phyloP scores from a whole-genome alignment of 1,140 invertebrate species.

The Cheumatopsyche charites region DNA sequence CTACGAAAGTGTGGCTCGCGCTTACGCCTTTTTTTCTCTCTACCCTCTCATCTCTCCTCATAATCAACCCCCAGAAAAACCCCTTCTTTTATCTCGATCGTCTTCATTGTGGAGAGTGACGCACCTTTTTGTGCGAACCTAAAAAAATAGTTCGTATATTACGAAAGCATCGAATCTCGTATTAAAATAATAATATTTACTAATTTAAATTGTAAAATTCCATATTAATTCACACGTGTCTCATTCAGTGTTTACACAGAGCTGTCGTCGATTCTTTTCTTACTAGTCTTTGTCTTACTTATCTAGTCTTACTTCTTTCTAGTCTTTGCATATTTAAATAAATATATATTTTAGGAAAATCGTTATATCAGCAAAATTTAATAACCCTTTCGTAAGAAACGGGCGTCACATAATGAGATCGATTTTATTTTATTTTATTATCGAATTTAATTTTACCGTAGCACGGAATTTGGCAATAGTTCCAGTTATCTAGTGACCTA shows the following conservation, averaged over 20 bases:
- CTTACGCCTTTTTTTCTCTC: background rate
- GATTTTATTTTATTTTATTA: background rate
- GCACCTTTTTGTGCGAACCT: background rate
- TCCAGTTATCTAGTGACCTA: slow-evolving; percentile 47
- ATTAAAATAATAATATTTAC: background rate
- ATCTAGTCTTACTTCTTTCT: too few species aligned
- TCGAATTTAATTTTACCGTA: slow-evolving; percentile 5
- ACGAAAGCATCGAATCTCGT: too few species aligned
- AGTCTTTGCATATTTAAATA: too few species aligned
- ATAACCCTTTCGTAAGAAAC: too few species aligned
- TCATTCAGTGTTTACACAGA: too few species aligned
- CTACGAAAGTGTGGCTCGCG: slow-evolving; percentile 13
- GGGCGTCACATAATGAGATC: background rate
- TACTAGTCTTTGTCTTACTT: too few species aligned
- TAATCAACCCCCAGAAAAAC: slow-evolving; percentile 14
- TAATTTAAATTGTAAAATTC: too few species aligned
- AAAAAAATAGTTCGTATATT: too few species aligned
- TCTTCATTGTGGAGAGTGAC: slow-evolving; percentile 11
- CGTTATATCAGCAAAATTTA: too few species aligned
- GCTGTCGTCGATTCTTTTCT: too few species aligned
- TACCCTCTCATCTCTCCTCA: background rate
- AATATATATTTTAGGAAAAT: too few species aligned
- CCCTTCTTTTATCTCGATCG: slow-evolving; percentile 14
- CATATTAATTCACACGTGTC: too few species aligned
- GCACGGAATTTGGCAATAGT: slow-evolving; percentile 39